Percentiles rank a stretch among this genome's conserved stretches.
phyloP scores from a whole-genome alignment of 2,797 vertebrate species.

The Xerus rutilus region DNA sequence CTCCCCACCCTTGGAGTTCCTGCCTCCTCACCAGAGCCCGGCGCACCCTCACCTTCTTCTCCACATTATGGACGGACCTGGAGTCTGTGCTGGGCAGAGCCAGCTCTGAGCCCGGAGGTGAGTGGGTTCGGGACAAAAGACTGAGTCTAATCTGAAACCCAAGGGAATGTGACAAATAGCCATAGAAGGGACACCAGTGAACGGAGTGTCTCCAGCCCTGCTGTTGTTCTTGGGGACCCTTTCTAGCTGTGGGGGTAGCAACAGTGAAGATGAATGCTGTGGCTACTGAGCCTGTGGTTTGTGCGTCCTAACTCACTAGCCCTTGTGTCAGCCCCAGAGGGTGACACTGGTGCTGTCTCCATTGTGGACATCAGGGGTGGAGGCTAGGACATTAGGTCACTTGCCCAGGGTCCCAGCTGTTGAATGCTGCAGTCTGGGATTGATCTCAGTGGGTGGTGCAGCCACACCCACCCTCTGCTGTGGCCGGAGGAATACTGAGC shows the following conservation, averaged over 20 bases:
- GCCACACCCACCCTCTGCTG: neutral
- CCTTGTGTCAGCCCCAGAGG: neutral
- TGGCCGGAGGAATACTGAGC: neutral
- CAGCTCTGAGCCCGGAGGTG: neutral
- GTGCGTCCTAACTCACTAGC: neutral
- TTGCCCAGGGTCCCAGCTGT: neutral
- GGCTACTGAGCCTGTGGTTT: neutral
- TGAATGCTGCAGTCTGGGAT: neutral
- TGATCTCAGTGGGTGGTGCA: neutral
- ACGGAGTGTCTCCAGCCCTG: neutral
- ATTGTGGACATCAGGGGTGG: rapidly evolving
- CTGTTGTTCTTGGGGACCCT: neutral
- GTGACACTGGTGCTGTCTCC: rapidly evolving
- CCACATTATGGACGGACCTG: neutral
- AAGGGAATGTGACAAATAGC: neutral
- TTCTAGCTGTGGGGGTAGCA: neutral
- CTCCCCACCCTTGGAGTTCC: neutral
- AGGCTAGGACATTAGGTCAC: neutral
- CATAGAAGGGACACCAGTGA: neutral
- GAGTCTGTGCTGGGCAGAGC: neutral
- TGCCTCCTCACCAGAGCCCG: neutral
- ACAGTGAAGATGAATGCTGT: rapidly evolving
- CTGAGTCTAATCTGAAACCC: neutral
- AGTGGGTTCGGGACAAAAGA: neutral
- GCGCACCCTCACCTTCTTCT: neutral